Evolutionary conservation across 2,797 vertebrate genomes (phyloP).

Genomic region (Chrysocyon brachyurus): DNA sequence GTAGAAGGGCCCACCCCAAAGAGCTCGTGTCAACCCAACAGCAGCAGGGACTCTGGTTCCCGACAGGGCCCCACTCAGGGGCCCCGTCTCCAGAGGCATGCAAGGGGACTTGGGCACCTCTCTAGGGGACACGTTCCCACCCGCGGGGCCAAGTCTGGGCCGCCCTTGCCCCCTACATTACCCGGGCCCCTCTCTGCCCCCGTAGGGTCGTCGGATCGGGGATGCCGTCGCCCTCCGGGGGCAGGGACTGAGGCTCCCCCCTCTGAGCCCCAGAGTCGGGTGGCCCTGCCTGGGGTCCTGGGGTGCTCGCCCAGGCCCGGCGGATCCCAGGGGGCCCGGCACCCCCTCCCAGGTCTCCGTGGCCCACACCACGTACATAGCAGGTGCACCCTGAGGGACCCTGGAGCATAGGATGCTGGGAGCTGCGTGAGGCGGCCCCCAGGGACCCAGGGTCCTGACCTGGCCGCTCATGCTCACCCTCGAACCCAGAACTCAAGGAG

Average conservation of each 20-base stretch:
- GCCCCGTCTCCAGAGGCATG: no score
- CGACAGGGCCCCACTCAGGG: background rate
- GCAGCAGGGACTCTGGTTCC: background rate
- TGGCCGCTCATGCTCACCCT: background rate
- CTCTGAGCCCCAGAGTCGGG: background rate
- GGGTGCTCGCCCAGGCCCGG: fast-evolving
- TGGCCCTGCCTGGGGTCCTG: background rate
- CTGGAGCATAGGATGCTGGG: fast-evolving
- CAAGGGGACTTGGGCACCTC: background rate
- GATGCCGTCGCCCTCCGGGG: fast-evolving
- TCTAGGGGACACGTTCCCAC: background rate
- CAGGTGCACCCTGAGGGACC: fast-evolving
- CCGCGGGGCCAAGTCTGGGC: no score
- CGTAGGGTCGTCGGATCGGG: background rate
- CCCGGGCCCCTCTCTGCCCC: background rate
- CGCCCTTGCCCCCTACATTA: background rate
- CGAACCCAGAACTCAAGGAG: fast-evolving
- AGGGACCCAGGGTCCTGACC: background rate
- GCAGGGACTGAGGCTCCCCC: background rate
- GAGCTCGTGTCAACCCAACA: fast-evolving
- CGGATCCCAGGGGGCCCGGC: fast-evolving
- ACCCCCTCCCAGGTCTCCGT: no score
- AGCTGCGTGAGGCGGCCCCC: fast-evolving
- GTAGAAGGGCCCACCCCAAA: fast-evolving
- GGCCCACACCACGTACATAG: fast-evolving